These are phyloP conservation scores for Tryphoninae sp. DNA, from an alignment of 2,888 invertebrate species.

Conservation along the genomic window DNA sequence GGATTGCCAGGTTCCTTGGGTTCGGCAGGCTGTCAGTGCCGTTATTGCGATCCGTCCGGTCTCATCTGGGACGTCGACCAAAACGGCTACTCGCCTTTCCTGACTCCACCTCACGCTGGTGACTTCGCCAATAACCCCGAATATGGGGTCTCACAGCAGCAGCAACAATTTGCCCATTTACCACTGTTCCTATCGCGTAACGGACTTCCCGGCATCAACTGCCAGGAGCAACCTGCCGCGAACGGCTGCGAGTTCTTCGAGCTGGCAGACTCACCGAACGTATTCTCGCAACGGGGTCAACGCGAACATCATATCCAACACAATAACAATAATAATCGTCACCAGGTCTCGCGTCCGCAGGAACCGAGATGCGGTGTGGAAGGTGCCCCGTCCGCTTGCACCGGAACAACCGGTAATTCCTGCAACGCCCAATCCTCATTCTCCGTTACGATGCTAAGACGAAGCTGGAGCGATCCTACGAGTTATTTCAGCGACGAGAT, in stretches of 20 bases:
- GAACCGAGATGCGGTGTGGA: conserved; percentile 46
- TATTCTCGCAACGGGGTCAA: conserved; percentile 48
- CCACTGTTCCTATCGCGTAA: conserved; percentile 69
- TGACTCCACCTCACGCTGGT: conserved; percentile 80
- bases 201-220: conserved; percentile 59
- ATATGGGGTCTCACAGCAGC: conserved; percentile 61
- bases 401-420: conserved; percentile 44
- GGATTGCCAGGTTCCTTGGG: conserved; percentile 66
- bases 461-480: conserved; percentile 86
- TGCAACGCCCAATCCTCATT: conserved; percentile 43
- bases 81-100: conserved; percentile 83
- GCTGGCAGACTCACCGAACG: conserved; percentile 59
- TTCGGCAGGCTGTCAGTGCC: conserved; percentile 86
- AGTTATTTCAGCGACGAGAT: conserved; percentile 80
- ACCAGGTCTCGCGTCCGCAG: conserved; percentile 50
- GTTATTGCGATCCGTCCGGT: conserved; percentile 89
- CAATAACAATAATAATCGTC: conserved; percentile 58
- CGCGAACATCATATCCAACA: conserved; percentile 57
- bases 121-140: conserved; percentile 66
- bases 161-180: conserved; percentile 63
- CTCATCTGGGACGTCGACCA: conserved; percentile 89
- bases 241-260: conserved; percentile 63
- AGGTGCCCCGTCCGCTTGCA: conserved; percentile 11
- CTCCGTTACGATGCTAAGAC: conserved; percentile 79
- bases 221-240: conserved; percentile 67